These are phyloP conservation scores for Cardinalis cardinalis DNA, from an alignment of 2,113 vertebrate species.

Conservation along the genomic window DNA sequence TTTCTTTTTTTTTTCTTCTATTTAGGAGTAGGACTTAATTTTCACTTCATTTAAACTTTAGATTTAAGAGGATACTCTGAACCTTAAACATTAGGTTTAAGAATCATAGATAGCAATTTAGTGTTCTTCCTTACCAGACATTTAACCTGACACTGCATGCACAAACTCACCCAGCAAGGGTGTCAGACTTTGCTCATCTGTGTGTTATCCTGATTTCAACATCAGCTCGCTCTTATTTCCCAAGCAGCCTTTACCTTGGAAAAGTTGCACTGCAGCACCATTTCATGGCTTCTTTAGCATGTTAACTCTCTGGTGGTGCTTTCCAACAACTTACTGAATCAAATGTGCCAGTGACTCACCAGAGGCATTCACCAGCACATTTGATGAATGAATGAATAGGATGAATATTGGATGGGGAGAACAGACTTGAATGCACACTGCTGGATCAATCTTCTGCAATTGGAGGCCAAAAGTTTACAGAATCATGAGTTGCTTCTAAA, in stretches of 20 bases:
- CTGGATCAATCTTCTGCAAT: not conserved
- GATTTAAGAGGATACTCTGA: not conserved
- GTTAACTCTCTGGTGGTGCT: not conserved
- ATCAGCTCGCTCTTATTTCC: conserved; percentile 3
- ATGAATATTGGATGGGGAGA: not conserved
- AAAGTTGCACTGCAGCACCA: not conserved
- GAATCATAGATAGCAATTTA: not conserved
- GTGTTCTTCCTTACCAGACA: not conserved
- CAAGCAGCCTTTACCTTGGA: not conserved
- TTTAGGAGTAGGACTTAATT: not conserved
- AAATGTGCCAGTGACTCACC: not conserved
- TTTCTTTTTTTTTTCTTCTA: not conserved
- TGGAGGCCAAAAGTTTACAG: not conserved
- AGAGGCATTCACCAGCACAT: not conserved
- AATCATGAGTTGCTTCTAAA: not conserved
- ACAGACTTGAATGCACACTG: not conserved
- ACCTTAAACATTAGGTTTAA: not conserved
- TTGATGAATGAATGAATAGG: no score
- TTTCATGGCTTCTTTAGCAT: not conserved
- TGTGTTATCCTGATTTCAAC: conserved; percentile 30
- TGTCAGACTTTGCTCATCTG: conserved; percentile 46
- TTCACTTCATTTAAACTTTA: not conserved
- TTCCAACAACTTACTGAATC: not conserved
- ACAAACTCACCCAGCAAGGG: not conserved
- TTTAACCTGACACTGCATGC: not conserved